Percentiles rank a stretch among this genome's conserved stretches.
These are phyloP conservation scores for Aleiodes alternator DNA, from an alignment of 2,888 invertebrate genomes.

Conservation along the genomic window DNA sequence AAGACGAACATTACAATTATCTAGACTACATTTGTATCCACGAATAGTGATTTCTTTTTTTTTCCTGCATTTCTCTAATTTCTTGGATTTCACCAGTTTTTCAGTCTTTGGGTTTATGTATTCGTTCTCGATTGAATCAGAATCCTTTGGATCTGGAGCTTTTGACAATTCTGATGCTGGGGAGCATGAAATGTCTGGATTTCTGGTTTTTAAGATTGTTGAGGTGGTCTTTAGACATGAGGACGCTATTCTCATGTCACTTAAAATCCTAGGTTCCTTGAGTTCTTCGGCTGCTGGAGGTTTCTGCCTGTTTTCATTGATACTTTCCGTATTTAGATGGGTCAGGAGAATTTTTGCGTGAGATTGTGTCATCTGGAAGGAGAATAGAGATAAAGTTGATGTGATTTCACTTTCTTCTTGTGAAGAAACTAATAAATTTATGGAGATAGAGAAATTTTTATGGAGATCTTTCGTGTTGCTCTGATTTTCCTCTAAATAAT, in stretches of 20 bases:
- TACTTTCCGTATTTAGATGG: neutral
- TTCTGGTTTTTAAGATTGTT: neutral
- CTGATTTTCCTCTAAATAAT: no score
- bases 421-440: no score
- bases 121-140: neutral
- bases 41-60: neutral
- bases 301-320: neutral
- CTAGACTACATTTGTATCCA: slow-evolving; percentile 76
- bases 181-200: neutral
- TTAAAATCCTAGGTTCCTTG: neutral
- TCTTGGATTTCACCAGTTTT: neutral
- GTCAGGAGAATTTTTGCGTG: slow-evolving; percentile 45
- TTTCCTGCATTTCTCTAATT: neutral
- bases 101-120: neutral
- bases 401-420: no score
- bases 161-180: neutral
- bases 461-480: no score
- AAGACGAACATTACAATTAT: slow-evolving; percentile 79
- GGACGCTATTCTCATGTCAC: neutral
- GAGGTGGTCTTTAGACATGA: neutral
- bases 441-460: no score
- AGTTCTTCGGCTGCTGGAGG: neutral
- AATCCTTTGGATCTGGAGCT: neutral
- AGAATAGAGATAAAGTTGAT: slow-evolving; percentile 72
- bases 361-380: slow-evolving; percentile 62